Evolutionary conservation across 2,888 invertebrate species (phyloP).

Genomic region (Drosophila kokeensis): DNA sequence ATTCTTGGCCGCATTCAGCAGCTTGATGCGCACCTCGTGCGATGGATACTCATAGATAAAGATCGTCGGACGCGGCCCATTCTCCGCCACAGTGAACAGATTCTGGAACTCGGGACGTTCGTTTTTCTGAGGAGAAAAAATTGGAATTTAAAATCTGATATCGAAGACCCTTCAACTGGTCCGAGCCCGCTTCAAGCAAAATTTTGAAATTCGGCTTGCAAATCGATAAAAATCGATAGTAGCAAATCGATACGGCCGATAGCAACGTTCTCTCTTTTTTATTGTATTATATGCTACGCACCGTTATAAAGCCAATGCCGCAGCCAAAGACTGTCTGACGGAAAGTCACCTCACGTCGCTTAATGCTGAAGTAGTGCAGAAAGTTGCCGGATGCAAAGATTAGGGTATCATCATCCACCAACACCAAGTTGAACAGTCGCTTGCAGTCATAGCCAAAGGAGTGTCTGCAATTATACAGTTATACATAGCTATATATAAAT

Average conservation of each 20-base stretch:
- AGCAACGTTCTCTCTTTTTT: too few species aligned
- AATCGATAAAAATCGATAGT: too few species aligned
- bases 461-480: conserved; percentile 86
- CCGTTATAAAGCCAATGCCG: conserved; percentile 92
- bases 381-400: conserved; percentile 93
- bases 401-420: conserved; percentile 90
- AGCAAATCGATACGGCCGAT: too few species aligned
- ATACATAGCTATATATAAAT: background rate
- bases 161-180: background rate
- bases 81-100: conserved; percentile 93
- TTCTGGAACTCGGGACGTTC: conserved; percentile 87
- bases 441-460: conserved; percentile 95
- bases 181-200: too few species aligned
- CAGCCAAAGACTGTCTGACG: conserved; percentile 91
- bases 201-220: too few species aligned
- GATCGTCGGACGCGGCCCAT: conserved; percentile 90
- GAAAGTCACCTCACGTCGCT: conserved; percentile 89
- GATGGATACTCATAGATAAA: conserved; percentile 94
- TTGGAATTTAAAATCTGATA: background rate
- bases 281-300: conserved; percentile 83
- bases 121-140: conserved; percentile 86
- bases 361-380: conserved; percentile 90
- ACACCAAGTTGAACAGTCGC: conserved; percentile 91
- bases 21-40: conserved; percentile 90
- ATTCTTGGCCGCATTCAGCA: conserved; percentile 90